Evolutionary conservation across 2,888 invertebrate species (phyloP).

Genomic region (Drosophila basisetae): DNA sequence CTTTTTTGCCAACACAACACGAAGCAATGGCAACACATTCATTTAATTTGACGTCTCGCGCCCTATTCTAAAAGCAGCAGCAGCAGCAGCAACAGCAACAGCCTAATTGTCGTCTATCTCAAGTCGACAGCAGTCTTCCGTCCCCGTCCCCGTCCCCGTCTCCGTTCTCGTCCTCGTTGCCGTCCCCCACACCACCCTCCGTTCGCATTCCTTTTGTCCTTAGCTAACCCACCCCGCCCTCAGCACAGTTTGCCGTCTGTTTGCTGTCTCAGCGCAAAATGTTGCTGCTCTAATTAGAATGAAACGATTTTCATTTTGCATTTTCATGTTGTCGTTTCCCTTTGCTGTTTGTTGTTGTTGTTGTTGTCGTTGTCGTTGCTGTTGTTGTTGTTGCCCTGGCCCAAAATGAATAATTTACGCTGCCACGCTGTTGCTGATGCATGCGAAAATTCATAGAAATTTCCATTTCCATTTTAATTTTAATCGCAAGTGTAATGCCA

Average conservation of each 20-base stretch:
- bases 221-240: neutral
- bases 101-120: constrained; percentile 78
- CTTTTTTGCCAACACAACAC: constrained; percentile 52
- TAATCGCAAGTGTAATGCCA: constrained; percentile 66
- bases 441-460: constrained; percentile 74
- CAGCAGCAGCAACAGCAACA: constrained; percentile 12
- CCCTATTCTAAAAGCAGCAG: constrained; percentile 23
- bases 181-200: neutral
- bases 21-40: constrained; percentile 59
- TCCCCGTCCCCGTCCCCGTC: neutral
- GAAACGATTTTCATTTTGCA: constrained; percentile 80
- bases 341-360: constrained; percentile 24
- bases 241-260: constrained; percentile 48
- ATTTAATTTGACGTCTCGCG: constrained; percentile 70
- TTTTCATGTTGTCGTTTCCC: constrained; percentile 64
- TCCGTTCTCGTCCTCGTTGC: neutral
- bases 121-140: constrained; percentile 51
- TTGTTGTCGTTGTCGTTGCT: neutral
- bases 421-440: constrained; percentile 63
- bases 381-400: constrained; percentile 40
- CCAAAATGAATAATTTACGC: constrained; percentile 77
- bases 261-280: constrained; percentile 78
- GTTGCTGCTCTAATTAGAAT: constrained; percentile 80
- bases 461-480: constrained; percentile 72
- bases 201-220: neutral